Conservation (phyloP, 2,797 vertebrate species). For the Graptemys geographica region DNA sequence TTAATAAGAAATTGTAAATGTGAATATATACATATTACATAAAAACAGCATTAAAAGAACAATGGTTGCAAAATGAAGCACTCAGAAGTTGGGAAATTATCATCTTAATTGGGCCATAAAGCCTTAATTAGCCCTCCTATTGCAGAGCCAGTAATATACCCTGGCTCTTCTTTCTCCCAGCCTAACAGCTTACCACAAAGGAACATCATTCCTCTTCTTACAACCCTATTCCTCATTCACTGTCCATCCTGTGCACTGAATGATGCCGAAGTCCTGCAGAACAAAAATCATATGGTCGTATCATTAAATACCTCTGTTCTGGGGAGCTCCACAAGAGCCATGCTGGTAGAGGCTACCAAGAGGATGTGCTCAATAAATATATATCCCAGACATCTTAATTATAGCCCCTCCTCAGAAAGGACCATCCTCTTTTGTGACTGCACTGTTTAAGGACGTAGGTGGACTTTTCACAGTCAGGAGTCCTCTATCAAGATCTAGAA, state of each 20-base stretch:
- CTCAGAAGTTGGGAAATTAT: constrained; percentile 20
- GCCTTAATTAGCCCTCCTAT: constrained; percentile 1
- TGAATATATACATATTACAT: constrained; percentile 23
- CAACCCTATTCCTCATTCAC: background rate
- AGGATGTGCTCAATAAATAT: background rate
- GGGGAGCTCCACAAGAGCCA: background rate
- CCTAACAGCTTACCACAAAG: background rate
- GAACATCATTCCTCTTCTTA: background rate
- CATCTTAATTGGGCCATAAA: background rate
- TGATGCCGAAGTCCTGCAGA: background rate
- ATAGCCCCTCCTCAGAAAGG: background rate
- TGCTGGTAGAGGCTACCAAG: background rate
- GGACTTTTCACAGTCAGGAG: background rate
- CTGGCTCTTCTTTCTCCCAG: background rate
- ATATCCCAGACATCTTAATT: background rate
- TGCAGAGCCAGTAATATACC: background rate
- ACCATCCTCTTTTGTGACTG: background rate
- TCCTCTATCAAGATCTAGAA: background rate
- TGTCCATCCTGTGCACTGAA: background rate
- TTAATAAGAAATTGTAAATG: constrained; percentile 47
- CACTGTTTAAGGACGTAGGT: background rate
- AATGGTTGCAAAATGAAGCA: constrained; percentile 46
- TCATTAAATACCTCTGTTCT: background rate
- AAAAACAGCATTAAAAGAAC: constrained; percentile 56
- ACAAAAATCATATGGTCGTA: background rate